A percentile compares a stretch with the other conserved stretches of the same genome.
Evolutionary conservation across 2,797 vertebrate species (phyloP).

Genomic region (Limnodromus scolopaceus): DNA sequence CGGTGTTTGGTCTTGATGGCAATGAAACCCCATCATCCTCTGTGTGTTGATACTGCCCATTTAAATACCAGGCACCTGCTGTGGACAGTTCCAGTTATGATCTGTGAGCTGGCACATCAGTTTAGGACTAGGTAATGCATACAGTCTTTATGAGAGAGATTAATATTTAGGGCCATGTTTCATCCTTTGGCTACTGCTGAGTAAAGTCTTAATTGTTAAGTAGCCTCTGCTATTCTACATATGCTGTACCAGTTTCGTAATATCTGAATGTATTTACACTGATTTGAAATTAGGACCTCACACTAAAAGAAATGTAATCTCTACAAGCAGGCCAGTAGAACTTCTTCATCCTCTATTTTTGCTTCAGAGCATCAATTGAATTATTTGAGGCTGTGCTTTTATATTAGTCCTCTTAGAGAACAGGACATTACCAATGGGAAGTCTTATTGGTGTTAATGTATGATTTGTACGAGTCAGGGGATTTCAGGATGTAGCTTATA

Average conservation of each 20-base stretch:
- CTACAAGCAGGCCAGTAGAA: not conserved
- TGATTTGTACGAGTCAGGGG: not conserved
- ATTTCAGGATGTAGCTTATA: not conserved
- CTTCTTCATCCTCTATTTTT: not conserved
- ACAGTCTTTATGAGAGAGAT: not conserved
- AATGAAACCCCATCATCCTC: not conserved
- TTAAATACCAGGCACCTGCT: not conserved
- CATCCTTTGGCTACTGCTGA: not conserved
- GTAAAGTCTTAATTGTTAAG: not conserved
- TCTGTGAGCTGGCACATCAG: not conserved
- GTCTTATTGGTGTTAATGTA: not conserved
- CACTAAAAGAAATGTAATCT: not conserved
- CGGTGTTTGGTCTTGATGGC: not conserved
- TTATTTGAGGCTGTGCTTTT: not conserved
- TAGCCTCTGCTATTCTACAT: not conserved
- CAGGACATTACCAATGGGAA: not conserved
- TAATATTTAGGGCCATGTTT: not conserved
- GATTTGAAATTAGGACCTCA: not conserved
- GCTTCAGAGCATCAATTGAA: not conserved
- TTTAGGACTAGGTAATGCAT: not conserved
- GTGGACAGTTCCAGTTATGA: not conserved
- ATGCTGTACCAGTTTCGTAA: not conserved
- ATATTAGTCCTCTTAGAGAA: not conserved
- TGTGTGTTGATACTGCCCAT: not conserved
- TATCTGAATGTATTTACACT: not conserved